Base-by-base conservation (phyloP, 2,888 invertebrate species). In the Lepidocyrtoides sp. region DNA sequence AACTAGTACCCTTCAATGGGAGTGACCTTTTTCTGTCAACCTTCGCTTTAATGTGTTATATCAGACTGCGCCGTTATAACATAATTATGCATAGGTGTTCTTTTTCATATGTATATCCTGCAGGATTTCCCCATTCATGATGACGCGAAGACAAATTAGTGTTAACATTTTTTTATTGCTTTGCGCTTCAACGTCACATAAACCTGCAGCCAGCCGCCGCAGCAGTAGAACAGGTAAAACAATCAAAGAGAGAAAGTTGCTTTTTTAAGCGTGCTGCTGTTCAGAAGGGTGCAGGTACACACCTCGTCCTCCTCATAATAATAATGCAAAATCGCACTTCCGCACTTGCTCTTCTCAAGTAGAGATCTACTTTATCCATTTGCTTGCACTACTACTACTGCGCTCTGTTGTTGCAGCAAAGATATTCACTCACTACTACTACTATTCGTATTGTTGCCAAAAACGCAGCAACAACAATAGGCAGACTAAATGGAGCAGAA, bases 241-340 rank as follows among this genome's bases (percentile, higher is more conserved):
- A 60, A 44, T 60, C 14, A 32, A 23, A 66, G 83, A 84, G 84
- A 84, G 84, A 84, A 84, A 84, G 84, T 84, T 84, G 57, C 57
- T 63, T 63, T 26, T 84, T 23, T 51, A 84, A 51, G n/a, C 17
- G 26, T 20, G 44, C 26, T 75, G n/a, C 48, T n/a, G n/a, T n/a
- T 48, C 51, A 72, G 51, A 51, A 51, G 12, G 29, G 23, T 51
- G 44, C 51, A 75, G 51, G 23, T 75, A 75, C 51, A 75, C 75
- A 51, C 75, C 72, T 75, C 26, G 75, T 75, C 29, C 51, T 75
- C 44, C 41, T 44, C n/a, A 51, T 29, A 75, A 75, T 75, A 44
- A 51, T 29, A 48, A 75, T 75, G 51, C 75, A 75, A 75, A 51
- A 75, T 75, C n/a, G 51, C 75, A 75, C 75, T 75, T 75, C 75